Base-by-base conservation (phyloP, 2,113 vertebrate genomes). In the Leptodactylus fuscus region DNA sequence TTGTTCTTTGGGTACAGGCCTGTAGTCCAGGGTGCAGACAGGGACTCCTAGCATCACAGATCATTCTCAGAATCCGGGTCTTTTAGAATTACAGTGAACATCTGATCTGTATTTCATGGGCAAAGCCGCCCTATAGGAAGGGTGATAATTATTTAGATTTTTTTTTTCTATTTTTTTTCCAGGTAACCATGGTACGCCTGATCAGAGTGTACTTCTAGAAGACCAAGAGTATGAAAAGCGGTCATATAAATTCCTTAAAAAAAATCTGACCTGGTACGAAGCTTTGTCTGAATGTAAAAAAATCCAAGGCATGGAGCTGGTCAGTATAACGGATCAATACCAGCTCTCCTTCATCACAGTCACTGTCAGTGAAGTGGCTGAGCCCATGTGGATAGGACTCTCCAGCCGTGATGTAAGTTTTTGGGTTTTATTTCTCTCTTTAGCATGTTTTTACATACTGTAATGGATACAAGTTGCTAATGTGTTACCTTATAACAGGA, bases 331-430 rank as follows among this genome's bases (percentile, higher is more conserved):
- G 0, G 93, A 97, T 51, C 90, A 93, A 38, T 93, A 94, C 83
- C 91, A 97, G 87, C 97, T 99, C 84, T 94, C 97, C 12, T 88
- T 91, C 86, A 96, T 99, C 7, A 93, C 92, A 0, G 93, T 94
- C 86, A 89, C 92, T 3, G 92, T 94, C 0, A 92, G 88, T 87
- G 92, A 90, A 1, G 89, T 29, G 2, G 88, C 89, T 24, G 88
- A 83, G 0, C 93, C 96, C 1, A 90, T 98, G 87, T 99, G 98
- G 98, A 97, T 96, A 38, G 98, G 98, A 87, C 95, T 99, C 74
- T 95, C 92, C 82, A 98, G 97, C 81, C 91, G 93, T 88, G 95
- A 98, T 0, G 97, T 98, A 92, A 92, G 96, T 91, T 76, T 29
- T 65, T 51, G 3, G 9, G 29, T 15, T 62, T 24, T 80, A 15